Conservation (phyloP, 2,797 vertebrate genomes). For the Siniperca obscura region DNA sequence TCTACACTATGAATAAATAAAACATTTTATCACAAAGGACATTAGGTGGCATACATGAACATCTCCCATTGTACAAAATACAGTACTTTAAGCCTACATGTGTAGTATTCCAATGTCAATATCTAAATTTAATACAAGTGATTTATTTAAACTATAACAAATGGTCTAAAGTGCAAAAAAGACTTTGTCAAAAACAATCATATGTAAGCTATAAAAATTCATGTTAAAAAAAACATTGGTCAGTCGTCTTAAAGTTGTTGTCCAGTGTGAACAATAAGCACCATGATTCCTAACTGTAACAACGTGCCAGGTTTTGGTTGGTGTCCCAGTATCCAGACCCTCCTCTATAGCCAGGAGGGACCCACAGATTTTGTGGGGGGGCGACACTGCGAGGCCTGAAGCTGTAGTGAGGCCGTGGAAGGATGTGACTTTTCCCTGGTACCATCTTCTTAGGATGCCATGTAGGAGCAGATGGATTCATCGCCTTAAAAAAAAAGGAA, state of each 20-base stretch:
- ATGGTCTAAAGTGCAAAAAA: constrained; percentile 84
- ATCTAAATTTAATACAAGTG: constrained; percentile 75
- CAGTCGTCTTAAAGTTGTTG: constrained; percentile 67
- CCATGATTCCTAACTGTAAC: constrained; percentile 65
- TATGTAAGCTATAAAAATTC: constrained; percentile 67
- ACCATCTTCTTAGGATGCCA: constrained; percentile 74
- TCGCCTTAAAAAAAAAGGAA: constrained; percentile 49
- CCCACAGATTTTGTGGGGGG: constrained; percentile 64
- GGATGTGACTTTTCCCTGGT: constrained; percentile 48
- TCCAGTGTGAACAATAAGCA: constrained; percentile 62
- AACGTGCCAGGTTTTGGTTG: constrained; percentile 56
- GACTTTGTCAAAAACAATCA: constrained; percentile 61
- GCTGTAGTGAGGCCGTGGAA: constrained; percentile 60
- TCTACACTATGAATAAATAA: constrained; percentile 82
- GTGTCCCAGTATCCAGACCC: constrained; percentile 71
- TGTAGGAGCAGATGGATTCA: constrained; percentile 73
- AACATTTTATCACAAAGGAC: constrained; percentile 78
- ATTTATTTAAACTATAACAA: constrained; percentile 76
- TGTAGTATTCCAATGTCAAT: constrained; percentile 71
- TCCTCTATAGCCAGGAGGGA: constrained; percentile 61
- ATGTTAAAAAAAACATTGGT: constrained; percentile 67
- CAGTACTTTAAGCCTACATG: constrained; percentile 76
- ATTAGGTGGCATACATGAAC: constrained; percentile 62
- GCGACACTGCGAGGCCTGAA: constrained; percentile 67
- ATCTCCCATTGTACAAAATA: constrained; percentile 81